These are phyloP conservation scores for Blera fallax DNA, from an alignment of 2,888 invertebrate genomes.

Conservation along the genomic window DNA sequence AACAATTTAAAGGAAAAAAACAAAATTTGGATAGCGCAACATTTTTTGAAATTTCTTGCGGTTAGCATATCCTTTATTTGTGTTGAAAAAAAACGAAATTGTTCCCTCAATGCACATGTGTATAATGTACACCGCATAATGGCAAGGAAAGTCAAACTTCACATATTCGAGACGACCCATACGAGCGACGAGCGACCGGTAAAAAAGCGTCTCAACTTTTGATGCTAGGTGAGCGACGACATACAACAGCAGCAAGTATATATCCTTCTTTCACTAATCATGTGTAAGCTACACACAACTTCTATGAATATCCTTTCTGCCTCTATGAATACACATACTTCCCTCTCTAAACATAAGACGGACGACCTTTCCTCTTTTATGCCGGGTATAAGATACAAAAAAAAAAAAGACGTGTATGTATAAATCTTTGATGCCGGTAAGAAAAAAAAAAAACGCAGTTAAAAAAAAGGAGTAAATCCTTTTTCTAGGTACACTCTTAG, in stretches of 20 bases:
- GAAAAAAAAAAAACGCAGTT: slow-evolving; percentile 9
- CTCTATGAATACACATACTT: slow-evolving; percentile 43
- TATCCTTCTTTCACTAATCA: slow-evolving; percentile 46
- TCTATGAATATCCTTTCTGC: slow-evolving; percentile 53
- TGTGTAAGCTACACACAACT: slow-evolving; percentile 42
- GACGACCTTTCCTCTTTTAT: slow-evolving; percentile 58
- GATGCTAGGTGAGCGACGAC: slow-evolving; percentile 1
- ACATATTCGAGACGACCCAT: neutral
- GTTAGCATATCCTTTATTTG: no score
- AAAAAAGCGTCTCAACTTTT: slow-evolving; percentile 39
- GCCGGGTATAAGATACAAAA: slow-evolving; percentile 24
- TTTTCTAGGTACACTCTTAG: slow-evolving; percentile 20
- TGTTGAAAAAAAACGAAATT: neutral
- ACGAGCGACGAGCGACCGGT: slow-evolving; percentile 2
- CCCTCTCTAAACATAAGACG: slow-evolving; percentile 50
- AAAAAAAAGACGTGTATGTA: slow-evolving; percentile 19
- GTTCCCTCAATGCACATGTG: neutral
- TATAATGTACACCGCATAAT: neutral
- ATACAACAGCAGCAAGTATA: neutral
- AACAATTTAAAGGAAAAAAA: neutral
- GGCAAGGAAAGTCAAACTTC: neutral
- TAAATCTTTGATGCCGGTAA: slow-evolving; percentile 66
- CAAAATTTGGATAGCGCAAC: neutral
- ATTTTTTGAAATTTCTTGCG: no score
- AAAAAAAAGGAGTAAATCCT: slow-evolving; percentile 34